Conservation (phyloP, 2,113 vertebrate species). For the Perca schrenkii region DNA sequence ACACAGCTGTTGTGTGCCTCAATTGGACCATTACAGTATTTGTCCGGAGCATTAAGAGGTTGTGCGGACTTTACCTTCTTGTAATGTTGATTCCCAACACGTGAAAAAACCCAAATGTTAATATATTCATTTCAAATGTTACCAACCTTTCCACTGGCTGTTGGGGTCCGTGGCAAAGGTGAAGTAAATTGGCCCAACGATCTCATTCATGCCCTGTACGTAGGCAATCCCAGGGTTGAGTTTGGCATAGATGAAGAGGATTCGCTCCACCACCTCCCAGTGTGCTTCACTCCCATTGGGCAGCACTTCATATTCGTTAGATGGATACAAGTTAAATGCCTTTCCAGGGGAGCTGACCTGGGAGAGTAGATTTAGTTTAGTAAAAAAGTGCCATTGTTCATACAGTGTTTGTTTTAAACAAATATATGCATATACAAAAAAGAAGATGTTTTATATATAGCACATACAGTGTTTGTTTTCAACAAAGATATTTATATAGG, state of each 20-base stretch:
- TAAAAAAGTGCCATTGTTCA: neutral
- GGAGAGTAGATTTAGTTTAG: neutral
- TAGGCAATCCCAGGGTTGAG: slow-evolving; percentile 98
- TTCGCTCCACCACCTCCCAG: slow-evolving; percentile 98
- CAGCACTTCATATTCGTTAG: slow-evolving; percentile 91
- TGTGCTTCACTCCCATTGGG: slow-evolving; percentile 95
- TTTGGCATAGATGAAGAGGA: slow-evolving; percentile 99
- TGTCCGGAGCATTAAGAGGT: no score
- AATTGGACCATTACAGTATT: no score
- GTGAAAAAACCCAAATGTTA: neutral
- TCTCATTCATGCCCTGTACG: slow-evolving; percentile 99
- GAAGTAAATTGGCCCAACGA: slow-evolving; percentile 97
- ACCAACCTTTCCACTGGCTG: slow-evolving; percentile 91
- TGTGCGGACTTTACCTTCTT: no score
- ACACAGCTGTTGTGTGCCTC: no score
- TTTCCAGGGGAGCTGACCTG: slow-evolving; percentile 97
- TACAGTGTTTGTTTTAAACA: neutral
- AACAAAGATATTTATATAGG: neutral
- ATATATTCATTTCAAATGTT: neutral
- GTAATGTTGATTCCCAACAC: no score
- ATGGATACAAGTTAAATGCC: slow-evolving; percentile 82
- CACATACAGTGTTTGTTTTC: neutral
- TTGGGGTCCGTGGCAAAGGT: slow-evolving; percentile 97
- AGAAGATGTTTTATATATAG: neutral
- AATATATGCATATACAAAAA: neutral